phyloP scores from a whole-genome alignment of 2,888 invertebrate genomes.

The Mellilla xanthometata region DNA sequence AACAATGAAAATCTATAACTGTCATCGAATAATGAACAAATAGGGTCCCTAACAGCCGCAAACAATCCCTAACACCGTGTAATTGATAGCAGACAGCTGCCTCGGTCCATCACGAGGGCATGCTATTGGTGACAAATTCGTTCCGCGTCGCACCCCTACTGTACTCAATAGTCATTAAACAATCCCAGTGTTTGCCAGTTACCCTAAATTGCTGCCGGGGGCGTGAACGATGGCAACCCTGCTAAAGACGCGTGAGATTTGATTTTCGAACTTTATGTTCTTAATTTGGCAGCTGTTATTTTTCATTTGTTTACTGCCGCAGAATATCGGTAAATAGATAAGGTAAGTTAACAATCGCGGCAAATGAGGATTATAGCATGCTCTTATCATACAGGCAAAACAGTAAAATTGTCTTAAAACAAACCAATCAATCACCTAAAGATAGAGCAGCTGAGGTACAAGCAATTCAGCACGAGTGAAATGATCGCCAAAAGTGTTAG shows the following conservation, averaged over 20 bases:
- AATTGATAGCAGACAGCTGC: slow-evolving; percentile 72
- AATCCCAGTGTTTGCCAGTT: slow-evolving; percentile 46
- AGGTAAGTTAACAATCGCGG: too few species aligned
- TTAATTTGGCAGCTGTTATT: too few species aligned
- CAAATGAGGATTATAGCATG: too few species aligned
- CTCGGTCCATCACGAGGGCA: slow-evolving; percentile 42
- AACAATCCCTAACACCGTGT: slow-evolving; percentile 70
- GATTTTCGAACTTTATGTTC: slow-evolving; percentile 31
- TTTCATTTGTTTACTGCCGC: too few species aligned
- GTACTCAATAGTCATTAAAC: slow-evolving; percentile 37
- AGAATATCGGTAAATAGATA: too few species aligned
- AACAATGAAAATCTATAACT: slow-evolving; percentile 65
- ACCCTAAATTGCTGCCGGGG: slow-evolving; percentile 53
- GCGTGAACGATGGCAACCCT: slow-evolving; percentile 52
- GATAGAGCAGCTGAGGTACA: slow-evolving; percentile 46
- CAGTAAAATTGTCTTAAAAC: neutral
- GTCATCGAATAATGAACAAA: slow-evolving; percentile 73
- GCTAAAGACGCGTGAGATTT: slow-evolving; percentile 46
- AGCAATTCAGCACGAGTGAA: slow-evolving; percentile 59
- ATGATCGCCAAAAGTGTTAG: slow-evolving; percentile 71
- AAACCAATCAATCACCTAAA: slow-evolving; percentile 41
- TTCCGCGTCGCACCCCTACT: slow-evolving; percentile 57
- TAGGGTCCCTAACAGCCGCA: slow-evolving; percentile 73
- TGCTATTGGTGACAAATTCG: slow-evolving; percentile 74
- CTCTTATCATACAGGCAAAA: neutral